Evolutionary conservation across 2,888 invertebrate species (phyloP).

Genomic region (Tillus elongatus): DNA sequence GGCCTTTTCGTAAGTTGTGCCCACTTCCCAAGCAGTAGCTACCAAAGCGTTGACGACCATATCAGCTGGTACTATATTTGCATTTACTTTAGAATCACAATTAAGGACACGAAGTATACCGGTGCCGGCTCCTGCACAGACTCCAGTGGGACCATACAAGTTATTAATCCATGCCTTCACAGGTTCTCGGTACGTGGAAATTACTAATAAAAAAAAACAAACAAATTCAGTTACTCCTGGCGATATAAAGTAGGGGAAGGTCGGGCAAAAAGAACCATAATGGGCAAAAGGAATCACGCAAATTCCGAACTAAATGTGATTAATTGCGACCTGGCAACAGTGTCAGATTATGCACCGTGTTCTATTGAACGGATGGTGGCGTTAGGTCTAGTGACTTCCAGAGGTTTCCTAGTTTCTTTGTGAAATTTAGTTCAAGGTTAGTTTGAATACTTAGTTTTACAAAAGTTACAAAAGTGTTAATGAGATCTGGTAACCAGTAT

Average conservation of each 20-base stretch:
- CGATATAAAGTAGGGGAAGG: too few relatives aligned
- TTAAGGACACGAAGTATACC: conserved; percentile 69
- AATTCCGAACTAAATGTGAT: too few relatives aligned
- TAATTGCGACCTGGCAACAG: too few relatives aligned
- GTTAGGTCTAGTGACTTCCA: too few relatives aligned
- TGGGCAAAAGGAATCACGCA: too few relatives aligned
- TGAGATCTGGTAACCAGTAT: too few relatives aligned
- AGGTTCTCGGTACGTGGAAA: conserved; percentile 64
- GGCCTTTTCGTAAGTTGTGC: conserved; percentile 11
- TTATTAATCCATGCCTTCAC: conserved; percentile 84
- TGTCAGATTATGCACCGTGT: too few relatives aligned
- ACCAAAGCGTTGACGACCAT: conserved; percentile 75
- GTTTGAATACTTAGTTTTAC: too few relatives aligned
- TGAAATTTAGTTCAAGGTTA: too few relatives aligned
- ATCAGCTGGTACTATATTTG: conserved; percentile 72
- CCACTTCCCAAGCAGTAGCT: conserved; percentile 63
- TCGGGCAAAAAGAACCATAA: too few relatives aligned
- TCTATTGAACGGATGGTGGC: too few relatives aligned
- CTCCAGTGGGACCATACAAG: conserved; percentile 78
- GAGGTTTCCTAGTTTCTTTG: too few relatives aligned
- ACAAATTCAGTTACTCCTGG: background rate
- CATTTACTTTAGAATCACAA: conserved; percentile 56
- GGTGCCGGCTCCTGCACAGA: conserved; percentile 62
- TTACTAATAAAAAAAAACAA: conserved; percentile 38
- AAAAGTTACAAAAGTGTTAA: conserved; percentile 7